Conservation (phyloP, 2,888 invertebrate genomes). For the Diaperis boleti region DNA sequence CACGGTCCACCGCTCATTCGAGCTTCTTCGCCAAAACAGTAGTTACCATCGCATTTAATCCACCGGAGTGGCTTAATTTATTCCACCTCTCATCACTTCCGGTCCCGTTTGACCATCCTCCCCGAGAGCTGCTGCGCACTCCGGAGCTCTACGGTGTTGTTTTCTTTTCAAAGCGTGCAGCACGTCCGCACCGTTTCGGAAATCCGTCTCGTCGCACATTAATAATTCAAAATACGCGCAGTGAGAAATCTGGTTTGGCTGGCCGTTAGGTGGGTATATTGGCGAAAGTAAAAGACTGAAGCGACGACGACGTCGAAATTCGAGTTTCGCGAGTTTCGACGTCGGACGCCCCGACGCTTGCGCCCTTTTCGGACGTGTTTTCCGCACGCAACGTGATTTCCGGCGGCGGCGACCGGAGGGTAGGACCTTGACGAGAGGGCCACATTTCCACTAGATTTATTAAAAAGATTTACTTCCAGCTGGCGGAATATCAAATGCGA, state of each 20-base stretch:
- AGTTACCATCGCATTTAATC: background rate
- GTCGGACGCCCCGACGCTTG: slow-evolving; percentile 47
- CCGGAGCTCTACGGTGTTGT: background rate
- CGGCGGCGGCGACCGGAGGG: slow-evolving; percentile 39
- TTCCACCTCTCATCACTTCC: slow-evolving; percentile 1
- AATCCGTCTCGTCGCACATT: slow-evolving; percentile 38
- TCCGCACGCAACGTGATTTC: slow-evolving; percentile 47
- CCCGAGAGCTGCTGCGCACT: background rate
- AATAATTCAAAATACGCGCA: slow-evolving; percentile 41
- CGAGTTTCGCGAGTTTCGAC: slow-evolving; percentile 18
- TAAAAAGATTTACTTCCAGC: slow-evolving; percentile 45
- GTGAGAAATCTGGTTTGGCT: slow-evolving; percentile 40
- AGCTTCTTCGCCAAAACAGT: background rate
- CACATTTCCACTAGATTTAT: slow-evolving; percentile 43
- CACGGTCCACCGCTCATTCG: too few species aligned
- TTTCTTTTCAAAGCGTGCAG: slow-evolving; percentile 1
- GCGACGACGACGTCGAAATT: slow-evolving; percentile 43
- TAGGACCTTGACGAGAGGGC: slow-evolving; percentile 48
- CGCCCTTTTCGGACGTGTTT: slow-evolving; percentile 38
- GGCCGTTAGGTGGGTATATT: slow-evolving; percentile 45
- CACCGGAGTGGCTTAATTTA: background rate
- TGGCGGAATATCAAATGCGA: slow-evolving; percentile 38
- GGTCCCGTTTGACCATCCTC: background rate
- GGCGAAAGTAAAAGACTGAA: slow-evolving; percentile 49
- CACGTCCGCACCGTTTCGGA: slow-evolving; percentile 12